phyloP scores from a whole-genome alignment of 2,888 invertebrate species.

The Cataglyphis altisquamis region DNA sequence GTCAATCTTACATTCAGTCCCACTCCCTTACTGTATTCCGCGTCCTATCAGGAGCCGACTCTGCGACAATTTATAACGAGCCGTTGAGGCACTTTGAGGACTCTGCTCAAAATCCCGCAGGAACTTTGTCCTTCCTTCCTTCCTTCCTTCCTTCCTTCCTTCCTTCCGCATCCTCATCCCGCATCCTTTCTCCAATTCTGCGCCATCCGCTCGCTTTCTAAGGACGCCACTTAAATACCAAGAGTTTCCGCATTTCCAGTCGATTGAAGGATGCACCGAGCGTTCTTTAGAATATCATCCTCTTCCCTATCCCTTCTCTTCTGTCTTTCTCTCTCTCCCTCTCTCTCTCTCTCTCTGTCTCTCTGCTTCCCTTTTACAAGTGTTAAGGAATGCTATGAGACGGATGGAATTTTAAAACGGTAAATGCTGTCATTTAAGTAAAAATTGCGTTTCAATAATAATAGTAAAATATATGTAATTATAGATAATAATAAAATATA shows the following conservation, averaged over 20 bases:
- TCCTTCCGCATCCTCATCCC: constrained; percentile 13
- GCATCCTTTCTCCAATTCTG: constrained; percentile 61
- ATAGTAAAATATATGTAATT: background rate
- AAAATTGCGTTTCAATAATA: background rate
- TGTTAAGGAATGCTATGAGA: background rate
- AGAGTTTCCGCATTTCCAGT: constrained; percentile 35
- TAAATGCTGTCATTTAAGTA: background rate
- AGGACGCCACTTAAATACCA: constrained; percentile 56
- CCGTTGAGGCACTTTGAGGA: constrained; percentile 75
- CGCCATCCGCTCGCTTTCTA: constrained; percentile 22
- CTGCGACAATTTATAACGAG: constrained; percentile 79
- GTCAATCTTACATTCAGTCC: constrained; percentile 52
- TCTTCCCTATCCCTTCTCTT: background rate
- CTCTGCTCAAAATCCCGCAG: constrained; percentile 45
- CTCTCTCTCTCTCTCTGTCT: too few species aligned
- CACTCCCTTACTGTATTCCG: constrained; percentile 16
- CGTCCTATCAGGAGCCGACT: constrained; percentile 71
- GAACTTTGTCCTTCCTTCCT: constrained; percentile 55
- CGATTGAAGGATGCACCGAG: constrained; percentile 18
- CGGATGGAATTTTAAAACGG: background rate
- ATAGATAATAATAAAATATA: background rate
- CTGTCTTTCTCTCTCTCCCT: background rate
- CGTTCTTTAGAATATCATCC: constrained; percentile 12
- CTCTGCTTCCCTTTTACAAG: background rate
- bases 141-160: constrained; percentile 23